Percentiles rank a stretch among this genome's conserved stretches.
Evolutionary conservation across 2,888 invertebrate genomes (phyloP).

Genomic region (Luperina nickerlii): DNA sequence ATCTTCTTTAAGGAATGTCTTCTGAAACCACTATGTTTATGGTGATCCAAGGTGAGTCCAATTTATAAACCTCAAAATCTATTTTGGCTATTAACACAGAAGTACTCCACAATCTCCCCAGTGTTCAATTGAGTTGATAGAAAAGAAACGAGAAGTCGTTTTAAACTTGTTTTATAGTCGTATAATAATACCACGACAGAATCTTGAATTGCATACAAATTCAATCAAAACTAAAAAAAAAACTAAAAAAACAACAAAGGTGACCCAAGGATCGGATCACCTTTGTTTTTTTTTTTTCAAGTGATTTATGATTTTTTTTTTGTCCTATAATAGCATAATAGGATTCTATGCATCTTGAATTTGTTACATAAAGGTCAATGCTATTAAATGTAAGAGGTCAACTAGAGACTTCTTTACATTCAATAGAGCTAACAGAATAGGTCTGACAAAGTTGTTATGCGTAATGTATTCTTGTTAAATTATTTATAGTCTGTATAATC

Average conservation of each 20-base stretch:
- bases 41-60: background rate
- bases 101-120: background rate
- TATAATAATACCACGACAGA: background rate
- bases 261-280: slow-evolving; percentile 32
- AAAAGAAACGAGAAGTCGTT: background rate
- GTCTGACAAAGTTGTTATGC: slow-evolving; percentile 12
- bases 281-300: slow-evolving; percentile 8
- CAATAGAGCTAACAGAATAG: background rate
- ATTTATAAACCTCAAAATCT: background rate
- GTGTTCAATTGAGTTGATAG: background rate
- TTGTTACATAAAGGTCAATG: slow-evolving; percentile 2
- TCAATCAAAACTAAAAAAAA: slow-evolving; percentile 9
- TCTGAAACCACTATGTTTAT: background rate
- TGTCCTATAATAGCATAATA: background rate
- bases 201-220: slow-evolving; percentile 24
- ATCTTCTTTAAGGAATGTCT: background rate
- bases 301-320: background rate
- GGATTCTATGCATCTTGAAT: slow-evolving; percentile 6
- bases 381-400: slow-evolving; percentile 1
- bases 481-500: background rate
- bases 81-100: background rate
- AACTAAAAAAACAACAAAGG: too few species aligned
- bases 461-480: slow-evolving; percentile 1
- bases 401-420: slow-evolving; percentile 7
- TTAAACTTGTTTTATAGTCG: background rate